These are phyloP conservation scores for Ophonus ardosiacus DNA, from an alignment of 2,888 invertebrate species.

Conservation along the genomic window DNA sequence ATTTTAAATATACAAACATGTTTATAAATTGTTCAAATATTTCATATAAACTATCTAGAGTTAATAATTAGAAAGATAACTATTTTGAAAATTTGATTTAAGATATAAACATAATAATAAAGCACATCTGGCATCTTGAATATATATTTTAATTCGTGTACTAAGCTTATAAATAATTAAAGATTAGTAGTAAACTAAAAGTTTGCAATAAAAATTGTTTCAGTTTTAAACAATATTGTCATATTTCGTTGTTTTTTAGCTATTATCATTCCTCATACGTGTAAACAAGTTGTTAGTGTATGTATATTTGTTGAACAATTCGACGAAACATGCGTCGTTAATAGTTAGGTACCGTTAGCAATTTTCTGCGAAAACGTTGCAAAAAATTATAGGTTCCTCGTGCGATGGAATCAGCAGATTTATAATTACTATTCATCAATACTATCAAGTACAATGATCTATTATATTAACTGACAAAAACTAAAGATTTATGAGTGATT, in stretches of 20 bases:
- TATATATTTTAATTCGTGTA: too few species aligned
- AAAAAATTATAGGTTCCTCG: constrained; percentile 4
- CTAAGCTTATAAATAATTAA: too few species aligned
- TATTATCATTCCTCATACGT: neutral
- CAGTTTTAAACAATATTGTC: neutral
- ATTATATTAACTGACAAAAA: neutral
- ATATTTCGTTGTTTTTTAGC: neutral
- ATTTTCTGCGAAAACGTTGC: constrained; percentile 18
- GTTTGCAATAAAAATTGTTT: too few species aligned
- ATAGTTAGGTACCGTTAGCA: constrained; percentile 18
- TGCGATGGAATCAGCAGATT: constrained; percentile 6
- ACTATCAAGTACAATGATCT: neutral
- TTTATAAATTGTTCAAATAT: too few species aligned
- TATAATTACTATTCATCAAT: constrained; percentile 19
- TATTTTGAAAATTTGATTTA: too few species aligned
- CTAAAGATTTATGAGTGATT: neutral
- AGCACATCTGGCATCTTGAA: too few species aligned
- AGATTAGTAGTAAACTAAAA: too few species aligned
- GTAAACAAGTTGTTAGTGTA: neutral
- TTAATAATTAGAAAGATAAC: too few species aligned
- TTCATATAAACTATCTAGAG: too few species aligned
- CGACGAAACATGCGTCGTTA: neutral
- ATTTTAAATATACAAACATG: too few species aligned
- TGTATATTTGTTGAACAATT: constrained; percentile 15
- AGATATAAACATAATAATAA: too few species aligned